Percentiles rank a stretch among this genome's conserved stretches.
Evolutionary conservation across 2,113 vertebrate genomes (phyloP).

Genomic region (Chionis minor): DNA sequence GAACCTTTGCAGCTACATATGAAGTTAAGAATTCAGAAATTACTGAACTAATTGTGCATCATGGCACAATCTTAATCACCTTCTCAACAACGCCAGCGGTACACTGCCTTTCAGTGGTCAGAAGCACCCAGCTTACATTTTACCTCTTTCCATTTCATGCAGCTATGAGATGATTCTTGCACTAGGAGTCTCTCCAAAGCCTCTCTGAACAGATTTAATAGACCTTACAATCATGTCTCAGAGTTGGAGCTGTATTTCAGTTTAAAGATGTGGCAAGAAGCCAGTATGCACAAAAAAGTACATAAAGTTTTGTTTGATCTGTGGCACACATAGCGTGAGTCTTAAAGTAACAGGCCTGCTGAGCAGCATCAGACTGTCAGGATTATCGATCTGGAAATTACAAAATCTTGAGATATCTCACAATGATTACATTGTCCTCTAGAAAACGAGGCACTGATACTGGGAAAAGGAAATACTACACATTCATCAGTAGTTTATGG

Average conservation of each 20-base stretch:
- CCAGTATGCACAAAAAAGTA: neutral
- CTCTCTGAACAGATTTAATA: neutral
- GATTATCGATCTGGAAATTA: neutral
- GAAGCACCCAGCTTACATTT: neutral
- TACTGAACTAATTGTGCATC: neutral
- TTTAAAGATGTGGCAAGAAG: neutral
- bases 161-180: neutral
- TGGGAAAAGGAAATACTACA: neutral
- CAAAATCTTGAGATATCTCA: neutral
- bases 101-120: neutral
- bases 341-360: neutral
- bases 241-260: neutral
- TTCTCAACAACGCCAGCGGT: neutral
- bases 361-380: neutral
- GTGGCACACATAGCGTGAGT: neutral
- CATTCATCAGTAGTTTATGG: neutral
- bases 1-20: neutral
- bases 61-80: neutral
- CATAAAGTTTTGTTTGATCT: neutral
- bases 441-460: neutral
- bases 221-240: neutral
- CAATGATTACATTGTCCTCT: neutral
- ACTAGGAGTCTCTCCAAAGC: neutral
- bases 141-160: neutral
- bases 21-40: neutral